Percentiles rank a stretch among this genome's conserved stretches.
phyloP scores from a whole-genome alignment of 2,797 vertebrate species.

The Micrastur ruficollis region DNA sequence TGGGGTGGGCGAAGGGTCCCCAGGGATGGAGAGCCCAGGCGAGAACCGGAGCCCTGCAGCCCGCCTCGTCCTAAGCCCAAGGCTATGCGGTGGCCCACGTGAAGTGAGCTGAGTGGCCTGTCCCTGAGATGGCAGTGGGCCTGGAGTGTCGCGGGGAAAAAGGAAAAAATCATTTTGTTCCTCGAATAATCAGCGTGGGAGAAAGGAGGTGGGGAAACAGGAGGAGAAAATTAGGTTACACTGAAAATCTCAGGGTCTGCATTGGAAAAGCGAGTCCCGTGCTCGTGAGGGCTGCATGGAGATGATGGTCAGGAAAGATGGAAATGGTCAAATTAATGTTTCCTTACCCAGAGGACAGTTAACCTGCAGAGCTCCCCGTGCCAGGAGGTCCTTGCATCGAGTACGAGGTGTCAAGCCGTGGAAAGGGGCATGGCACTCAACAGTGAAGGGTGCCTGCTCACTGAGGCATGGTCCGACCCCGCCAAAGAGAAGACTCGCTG shows the following conservation, averaged over 20 bases:
- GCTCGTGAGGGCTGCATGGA: background rate
- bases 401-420: background rate
- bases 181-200: background rate
- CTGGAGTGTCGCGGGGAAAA: background rate
- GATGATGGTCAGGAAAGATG: background rate
- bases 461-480: rapidly evolving
- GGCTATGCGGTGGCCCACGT: rapidly evolving
- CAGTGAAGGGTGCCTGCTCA: background rate
- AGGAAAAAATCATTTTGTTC: background rate
- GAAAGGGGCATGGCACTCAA: background rate
- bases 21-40: background rate
- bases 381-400: background rate
- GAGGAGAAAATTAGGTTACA: background rate
- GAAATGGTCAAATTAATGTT: background rate
- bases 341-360: background rate
- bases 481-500: background rate
- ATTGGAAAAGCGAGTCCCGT: background rate
- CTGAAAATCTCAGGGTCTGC: background rate
- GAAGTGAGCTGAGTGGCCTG: background rate
- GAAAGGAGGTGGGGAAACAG: background rate
- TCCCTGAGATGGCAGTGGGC: no score
- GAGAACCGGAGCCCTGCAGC: background rate
- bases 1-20: background rate
- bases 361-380: background rate
- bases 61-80: background rate